Percentiles rank a stretch among this genome's conserved stretches.
phyloP scores from a whole-genome alignment of 2,888 invertebrate genomes.

The Phoronis australis region DNA sequence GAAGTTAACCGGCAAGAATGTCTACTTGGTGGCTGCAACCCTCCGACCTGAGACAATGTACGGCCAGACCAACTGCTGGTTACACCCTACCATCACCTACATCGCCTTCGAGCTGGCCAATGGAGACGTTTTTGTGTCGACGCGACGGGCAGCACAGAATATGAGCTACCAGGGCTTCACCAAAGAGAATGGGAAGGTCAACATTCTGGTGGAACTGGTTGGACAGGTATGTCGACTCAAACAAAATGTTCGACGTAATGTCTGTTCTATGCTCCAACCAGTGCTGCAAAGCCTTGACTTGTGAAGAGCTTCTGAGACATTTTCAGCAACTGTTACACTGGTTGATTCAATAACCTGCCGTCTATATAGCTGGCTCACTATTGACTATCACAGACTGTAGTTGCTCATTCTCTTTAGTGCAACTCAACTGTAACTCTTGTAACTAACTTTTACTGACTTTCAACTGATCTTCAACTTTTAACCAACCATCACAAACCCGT shows the following conservation, averaged over 20 bases:
- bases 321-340: no score
- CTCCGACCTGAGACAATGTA: constrained; percentile 99
- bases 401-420: no score
- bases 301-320: no score
- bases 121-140: constrained; percentile 75
- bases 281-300: background rate
- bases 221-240: constrained; percentile 43
- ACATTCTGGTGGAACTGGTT: constrained; percentile 59
- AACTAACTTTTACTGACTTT: no score
- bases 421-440: no score
- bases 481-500: no score
- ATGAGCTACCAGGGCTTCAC: constrained; percentile 94
- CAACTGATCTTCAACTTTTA: no score
- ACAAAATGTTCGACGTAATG: no score
- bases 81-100: constrained; percentile 90
- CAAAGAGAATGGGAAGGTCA: constrained; percentile 69
- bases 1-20: constrained; percentile 26
- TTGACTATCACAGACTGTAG: no score
- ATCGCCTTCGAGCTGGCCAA: constrained; percentile 72
- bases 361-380: no score
- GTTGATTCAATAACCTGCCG: no score
- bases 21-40: constrained; percentile 93
- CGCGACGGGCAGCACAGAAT: constrained; percentile 82
- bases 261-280: no score
- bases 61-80: constrained; percentile 99